These are phyloP conservation scores for Chelonia mydas DNA, from an alignment of 2,797 vertebrate species.

Conservation along the genomic window DNA sequence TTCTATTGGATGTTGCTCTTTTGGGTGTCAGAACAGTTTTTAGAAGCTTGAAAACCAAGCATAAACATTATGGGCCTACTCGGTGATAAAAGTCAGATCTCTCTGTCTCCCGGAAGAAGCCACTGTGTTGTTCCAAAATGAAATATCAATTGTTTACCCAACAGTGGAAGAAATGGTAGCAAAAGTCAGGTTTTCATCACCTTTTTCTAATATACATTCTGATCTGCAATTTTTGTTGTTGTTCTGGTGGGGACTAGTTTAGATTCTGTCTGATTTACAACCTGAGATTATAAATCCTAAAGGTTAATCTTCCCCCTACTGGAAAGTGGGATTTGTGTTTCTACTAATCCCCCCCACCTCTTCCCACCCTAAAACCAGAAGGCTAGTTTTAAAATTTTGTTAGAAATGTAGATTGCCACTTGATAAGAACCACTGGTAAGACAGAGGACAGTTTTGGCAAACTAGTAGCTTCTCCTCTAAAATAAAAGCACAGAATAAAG, in stretches of 20 bases:
- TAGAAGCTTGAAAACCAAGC: not conserved
- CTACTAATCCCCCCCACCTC: not conserved
- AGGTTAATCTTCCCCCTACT: not conserved
- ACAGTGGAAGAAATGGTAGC: not conserved
- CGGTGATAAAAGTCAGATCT: not conserved
- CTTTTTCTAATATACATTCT: not conserved
- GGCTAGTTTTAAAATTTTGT: accelerated
- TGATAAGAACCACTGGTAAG: not conserved
- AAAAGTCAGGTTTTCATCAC: not conserved
- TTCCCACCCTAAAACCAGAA: not conserved
- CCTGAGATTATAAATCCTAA: not conserved
- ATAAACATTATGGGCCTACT: not conserved
- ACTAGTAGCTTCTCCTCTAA: not conserved
- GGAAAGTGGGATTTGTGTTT: not conserved
- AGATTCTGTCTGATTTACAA: not conserved
- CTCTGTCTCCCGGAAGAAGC: not conserved
- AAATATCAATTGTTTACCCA: not conserved
- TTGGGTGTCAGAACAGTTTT: not conserved
- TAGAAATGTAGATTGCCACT: not conserved
- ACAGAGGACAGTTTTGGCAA: accelerated
- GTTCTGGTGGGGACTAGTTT: not conserved
- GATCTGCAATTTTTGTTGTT: not conserved
- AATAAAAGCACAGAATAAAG: not conserved
- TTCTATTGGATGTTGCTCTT: not conserved
- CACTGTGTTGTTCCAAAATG: not conserved